Conservation (phyloP, 2,888 invertebrate genomes). For the Cantharis lateralis region DNA sequence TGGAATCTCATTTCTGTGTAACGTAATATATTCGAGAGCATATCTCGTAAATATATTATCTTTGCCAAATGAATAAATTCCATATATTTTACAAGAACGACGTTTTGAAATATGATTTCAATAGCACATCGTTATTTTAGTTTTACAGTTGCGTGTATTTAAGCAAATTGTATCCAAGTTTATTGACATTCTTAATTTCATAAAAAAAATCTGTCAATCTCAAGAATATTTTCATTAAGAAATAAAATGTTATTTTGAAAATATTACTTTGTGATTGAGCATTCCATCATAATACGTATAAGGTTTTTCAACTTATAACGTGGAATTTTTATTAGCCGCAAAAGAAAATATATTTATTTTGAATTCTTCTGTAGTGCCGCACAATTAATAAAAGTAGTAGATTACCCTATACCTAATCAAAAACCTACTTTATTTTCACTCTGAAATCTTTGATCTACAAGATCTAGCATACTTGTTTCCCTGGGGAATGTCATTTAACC, state of each 20-base stretch:
- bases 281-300: not conserved
- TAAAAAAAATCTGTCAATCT: not conserved
- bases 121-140: constrained; percentile 46
- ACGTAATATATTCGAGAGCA: constrained; percentile 33
- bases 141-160: constrained; percentile 40
- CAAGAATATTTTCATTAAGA: not conserved
- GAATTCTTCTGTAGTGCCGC: no score
- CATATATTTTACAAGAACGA: constrained; percentile 36
- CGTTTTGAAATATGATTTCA: constrained; percentile 47
- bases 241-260: not conserved
- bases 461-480: no score
- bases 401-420: no score
- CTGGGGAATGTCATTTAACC: no score
- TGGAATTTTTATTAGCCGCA: no score
- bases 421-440: no score
- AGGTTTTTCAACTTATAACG: not conserved
- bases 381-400: no score
- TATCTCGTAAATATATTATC: constrained; percentile 37
- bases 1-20: constrained; percentile 9
- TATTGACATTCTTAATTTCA: not conserved
- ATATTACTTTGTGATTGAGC: not conserved
- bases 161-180: constrained; percentile 12
- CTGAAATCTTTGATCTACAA: no score
- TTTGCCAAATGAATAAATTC: constrained; percentile 30
- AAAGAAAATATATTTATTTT: no score